Percentiles rank a stretch among this genome's conserved stretches.
phyloP scores from a whole-genome alignment of 2,113 vertebrate species.

The Rhizomys pruinosus region DNA sequence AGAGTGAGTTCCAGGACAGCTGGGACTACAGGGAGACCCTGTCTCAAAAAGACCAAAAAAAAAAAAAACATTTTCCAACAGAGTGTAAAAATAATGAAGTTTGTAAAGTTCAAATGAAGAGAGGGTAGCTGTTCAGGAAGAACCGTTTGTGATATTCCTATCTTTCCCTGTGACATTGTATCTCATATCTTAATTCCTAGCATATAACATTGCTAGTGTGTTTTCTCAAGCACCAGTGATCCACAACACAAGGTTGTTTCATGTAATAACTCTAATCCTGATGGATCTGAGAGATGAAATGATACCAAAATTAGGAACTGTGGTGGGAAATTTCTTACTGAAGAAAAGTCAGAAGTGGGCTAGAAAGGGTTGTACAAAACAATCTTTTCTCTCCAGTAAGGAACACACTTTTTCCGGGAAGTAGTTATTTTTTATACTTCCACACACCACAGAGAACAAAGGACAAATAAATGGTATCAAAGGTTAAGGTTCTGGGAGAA shows the following conservation, averaged over 20 bases:
- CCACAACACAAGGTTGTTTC: background rate
- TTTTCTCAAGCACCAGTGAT: background rate
- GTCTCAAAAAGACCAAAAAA: too few relatives aligned
- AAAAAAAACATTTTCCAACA: conserved; percentile 19
- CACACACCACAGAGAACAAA: conserved; percentile 74
- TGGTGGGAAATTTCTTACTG: background rate
- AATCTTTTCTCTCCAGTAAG: background rate
- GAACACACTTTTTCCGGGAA: background rate
- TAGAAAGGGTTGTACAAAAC: background rate
- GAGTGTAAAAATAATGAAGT: background rate
- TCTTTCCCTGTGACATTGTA: background rate
- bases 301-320: background rate
- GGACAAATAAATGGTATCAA: conserved; percentile 35
- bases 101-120: background rate
- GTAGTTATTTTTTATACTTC: conserved; percentile 31
- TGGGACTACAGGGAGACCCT: too few relatives aligned
- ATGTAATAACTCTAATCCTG: background rate
- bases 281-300: conserved; percentile 5
- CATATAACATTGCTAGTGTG: background rate
- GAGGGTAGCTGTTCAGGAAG: background rate
- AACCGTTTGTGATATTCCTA: background rate
- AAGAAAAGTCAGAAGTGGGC: background rate
- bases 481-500: conserved; percentile 56
- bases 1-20: too few relatives aligned
- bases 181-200: background rate